Evolutionary conservation across 2,888 invertebrate species (phyloP).

Genomic region (Onchidella celtica): DNA sequence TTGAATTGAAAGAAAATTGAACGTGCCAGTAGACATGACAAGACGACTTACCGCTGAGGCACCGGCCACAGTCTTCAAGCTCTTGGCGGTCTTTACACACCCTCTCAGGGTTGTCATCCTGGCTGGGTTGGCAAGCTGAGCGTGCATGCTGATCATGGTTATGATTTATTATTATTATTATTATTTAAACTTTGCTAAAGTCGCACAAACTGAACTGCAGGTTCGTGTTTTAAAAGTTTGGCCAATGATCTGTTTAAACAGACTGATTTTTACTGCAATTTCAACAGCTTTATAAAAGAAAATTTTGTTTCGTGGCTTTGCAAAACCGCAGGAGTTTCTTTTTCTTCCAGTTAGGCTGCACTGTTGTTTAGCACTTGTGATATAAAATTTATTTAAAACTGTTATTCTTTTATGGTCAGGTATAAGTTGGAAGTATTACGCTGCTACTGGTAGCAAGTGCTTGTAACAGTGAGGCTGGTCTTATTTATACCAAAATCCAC

Average conservation of each 20-base stretch:
- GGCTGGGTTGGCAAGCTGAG: neutral
- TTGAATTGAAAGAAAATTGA: too few relatives aligned
- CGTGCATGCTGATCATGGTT: neutral
- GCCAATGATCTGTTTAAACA: too few relatives aligned
- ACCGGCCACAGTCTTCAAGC: neutral
- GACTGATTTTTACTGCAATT: too few relatives aligned
- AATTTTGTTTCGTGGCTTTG: too few relatives aligned
- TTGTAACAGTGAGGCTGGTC: neutral
- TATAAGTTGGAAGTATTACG: neutral
- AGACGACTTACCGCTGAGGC: conserved; percentile 13
- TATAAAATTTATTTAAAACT: neutral
- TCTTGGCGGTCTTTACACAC: neutral
- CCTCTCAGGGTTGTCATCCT: neutral
- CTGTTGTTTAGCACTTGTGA: neutral
- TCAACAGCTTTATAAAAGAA: too few relatives aligned
- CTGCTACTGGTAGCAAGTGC: neutral
- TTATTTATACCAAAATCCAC: neutral
- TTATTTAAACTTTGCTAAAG: too few relatives aligned
- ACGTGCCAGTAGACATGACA: too few relatives aligned
- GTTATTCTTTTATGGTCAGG: neutral
- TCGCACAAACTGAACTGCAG: too few relatives aligned
- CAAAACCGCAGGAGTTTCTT: too few relatives aligned
- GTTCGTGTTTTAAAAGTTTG: too few relatives aligned
- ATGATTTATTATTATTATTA: too few relatives aligned
- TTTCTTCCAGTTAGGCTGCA: too few relatives aligned